These are phyloP conservation scores for Rhinoderma darwinii DNA, from an alignment of 2,113 vertebrate genomes.

Conservation along the genomic window DNA sequence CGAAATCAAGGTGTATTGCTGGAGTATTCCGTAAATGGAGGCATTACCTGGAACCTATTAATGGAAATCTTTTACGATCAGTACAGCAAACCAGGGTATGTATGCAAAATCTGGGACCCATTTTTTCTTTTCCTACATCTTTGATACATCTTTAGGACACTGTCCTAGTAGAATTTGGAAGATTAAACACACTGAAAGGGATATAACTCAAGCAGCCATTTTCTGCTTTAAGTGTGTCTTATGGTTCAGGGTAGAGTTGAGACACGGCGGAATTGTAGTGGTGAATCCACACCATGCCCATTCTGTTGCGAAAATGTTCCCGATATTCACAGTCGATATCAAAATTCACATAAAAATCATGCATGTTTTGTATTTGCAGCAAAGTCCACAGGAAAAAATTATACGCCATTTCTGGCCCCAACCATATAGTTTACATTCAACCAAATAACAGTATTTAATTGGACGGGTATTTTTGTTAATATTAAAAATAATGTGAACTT, in stretches of 20 bases:
- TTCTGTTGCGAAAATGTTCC: no score
- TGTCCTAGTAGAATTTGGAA: background rate
- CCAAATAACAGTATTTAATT: background rate
- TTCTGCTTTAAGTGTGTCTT: no score
- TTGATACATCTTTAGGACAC: background rate
- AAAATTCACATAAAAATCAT: no score
- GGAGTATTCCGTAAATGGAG: slow-evolving; percentile 94
- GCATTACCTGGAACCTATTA: slow-evolving; percentile 91
- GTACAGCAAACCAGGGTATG: slow-evolving; percentile 96
- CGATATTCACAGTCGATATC: no score
- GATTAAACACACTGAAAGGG: no score
- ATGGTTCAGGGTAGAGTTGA: no score
- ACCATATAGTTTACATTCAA: background rate
- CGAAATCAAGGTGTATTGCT: slow-evolving; percentile 96
- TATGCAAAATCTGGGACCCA: slow-evolving; percentile 55
- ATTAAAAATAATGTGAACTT: background rate
- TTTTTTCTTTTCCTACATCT: background rate
- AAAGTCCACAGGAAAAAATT: no score
- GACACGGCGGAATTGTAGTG: no score
- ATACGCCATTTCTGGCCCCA: no score
- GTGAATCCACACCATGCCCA: no score
- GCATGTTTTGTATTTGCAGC: no score
- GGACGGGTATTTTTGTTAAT: background rate
- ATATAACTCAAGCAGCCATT: no score
- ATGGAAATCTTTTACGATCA: slow-evolving; percentile 98